Evolutionary conservation across 1,140 invertebrate genomes (phyloP), one percentile per base, ranked within the genome.

Genomic region (Pseudomyrmex concolor): DNA sequence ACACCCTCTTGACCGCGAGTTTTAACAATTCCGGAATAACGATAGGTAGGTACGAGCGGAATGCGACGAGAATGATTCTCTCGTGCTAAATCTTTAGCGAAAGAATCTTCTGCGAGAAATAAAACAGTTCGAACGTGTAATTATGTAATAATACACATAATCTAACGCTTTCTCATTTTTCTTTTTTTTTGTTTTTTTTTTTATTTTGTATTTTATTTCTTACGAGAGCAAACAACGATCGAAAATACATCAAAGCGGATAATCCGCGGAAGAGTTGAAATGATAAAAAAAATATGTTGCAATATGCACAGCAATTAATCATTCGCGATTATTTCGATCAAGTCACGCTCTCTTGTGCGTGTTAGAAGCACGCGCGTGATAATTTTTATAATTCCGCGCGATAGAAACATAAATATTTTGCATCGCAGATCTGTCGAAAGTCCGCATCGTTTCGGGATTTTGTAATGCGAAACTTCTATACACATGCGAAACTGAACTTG

Each of bases 401-500:
- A 68, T 70, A 78, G 45, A 12, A 70, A 57, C 34, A 9, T 70
- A 34, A 76, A 54, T 76, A 70, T 57, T 77, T 12, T 67, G 9
- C 50, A 45, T 51, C 50, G n/a, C 51, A 78, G 59, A 57, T 70
- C 8, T 13, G 59, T 83, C 17, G 70, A 74, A 64, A 59, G 59
- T 34, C 19, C 57, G 25, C 0, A 54, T 34, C 10, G 9, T 76
- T 76, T 51, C 25, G 15, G 13, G 5, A 0, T 71, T 87, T 63
- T 81, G 77, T 71, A 86, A 86, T 22, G 57, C 45, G 22, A 86
- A 34, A 15, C 59, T 34, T 34, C 34, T 34, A 7, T 7, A 34
- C 63, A 8, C 19, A 5, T 59, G n/a, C 59, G 34, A 60, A 70
- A 70, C 19, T 84, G 84, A 86, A 86, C 84, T 86, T 87, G 84